Percentiles rank a stretch among this genome's conserved stretches.
These are phyloP conservation scores for Drosophila persimilis DNA, from an alignment of 1,140 invertebrate species.

Conservation along the genomic window DNA sequence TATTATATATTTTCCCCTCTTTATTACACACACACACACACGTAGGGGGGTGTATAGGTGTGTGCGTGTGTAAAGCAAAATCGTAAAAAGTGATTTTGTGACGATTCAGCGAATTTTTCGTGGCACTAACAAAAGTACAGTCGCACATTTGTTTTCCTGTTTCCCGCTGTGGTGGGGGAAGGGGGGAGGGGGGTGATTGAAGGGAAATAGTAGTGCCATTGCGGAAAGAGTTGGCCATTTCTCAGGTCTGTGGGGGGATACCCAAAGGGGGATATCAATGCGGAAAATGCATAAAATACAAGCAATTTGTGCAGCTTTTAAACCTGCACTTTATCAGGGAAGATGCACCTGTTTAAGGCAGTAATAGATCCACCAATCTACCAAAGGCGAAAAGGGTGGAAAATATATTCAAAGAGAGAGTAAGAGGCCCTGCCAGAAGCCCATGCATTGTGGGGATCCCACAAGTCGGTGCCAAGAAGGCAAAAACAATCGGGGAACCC, in stretches of 20 bases:
- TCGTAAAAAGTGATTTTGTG: constrained; percentile 80
- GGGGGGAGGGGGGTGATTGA: constrained; percentile 22
- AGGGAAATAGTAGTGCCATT: constrained; percentile 18
- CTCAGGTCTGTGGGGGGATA: neutral
- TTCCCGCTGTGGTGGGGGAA: neutral
- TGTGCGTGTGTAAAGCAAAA: constrained; percentile 71
- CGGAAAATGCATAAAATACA: too few relatives aligned
- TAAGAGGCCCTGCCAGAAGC: too few relatives aligned
- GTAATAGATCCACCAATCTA: too few relatives aligned
- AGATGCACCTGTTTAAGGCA: too few relatives aligned
- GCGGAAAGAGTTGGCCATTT: constrained; percentile 38
- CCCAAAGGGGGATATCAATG: too few relatives aligned
- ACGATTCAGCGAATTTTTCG: constrained; percentile 70
- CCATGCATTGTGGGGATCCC: too few relatives aligned
- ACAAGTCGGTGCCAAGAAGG: too few relatives aligned
- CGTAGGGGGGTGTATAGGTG: neutral
- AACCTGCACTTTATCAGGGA: too few relatives aligned
- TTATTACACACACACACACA: constrained; percentile 14
- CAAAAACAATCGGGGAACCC: too few relatives aligned
- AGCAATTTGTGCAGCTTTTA: too few relatives aligned
- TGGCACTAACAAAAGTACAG: constrained; percentile 35
- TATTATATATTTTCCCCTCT: constrained; percentile 29
- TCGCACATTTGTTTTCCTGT: constrained; percentile 24
- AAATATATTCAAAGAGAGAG: too few relatives aligned
- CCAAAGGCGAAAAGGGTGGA: too few relatives aligned